Percentiles rank a stretch among this genome's conserved stretches.
phyloP scores from a whole-genome alignment of 2,113 vertebrate species.

The Notothenia rossii region DNA sequence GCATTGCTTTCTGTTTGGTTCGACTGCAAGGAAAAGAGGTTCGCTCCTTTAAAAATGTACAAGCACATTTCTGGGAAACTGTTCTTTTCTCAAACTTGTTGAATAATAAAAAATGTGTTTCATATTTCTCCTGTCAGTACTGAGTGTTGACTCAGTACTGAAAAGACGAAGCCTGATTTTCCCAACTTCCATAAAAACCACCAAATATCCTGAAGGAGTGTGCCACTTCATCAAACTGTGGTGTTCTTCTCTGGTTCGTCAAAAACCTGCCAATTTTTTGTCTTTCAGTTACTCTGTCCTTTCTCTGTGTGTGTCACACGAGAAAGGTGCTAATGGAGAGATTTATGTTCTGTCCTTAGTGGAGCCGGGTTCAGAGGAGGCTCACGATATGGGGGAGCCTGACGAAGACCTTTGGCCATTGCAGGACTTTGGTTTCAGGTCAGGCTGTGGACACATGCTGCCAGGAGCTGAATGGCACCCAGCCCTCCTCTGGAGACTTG shows the following conservation, averaged over 20 bases:
- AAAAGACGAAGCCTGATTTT: conserved; percentile 2
- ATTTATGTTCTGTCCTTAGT: conserved; percentile 33
- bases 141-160: conserved; percentile 38
- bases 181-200: conserved; percentile 3
- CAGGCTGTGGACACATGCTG: conserved; percentile 74
- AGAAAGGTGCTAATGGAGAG: conserved; percentile 31
- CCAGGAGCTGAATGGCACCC: conserved; percentile 77
- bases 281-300: conserved; percentile 28
- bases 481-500: conserved; percentile 63
- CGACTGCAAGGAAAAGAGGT: neutral
- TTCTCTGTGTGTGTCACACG: conserved; percentile 34
- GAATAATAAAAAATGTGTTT: neutral
- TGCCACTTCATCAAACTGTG: conserved; percentile 30
- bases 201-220: conserved; percentile 33
- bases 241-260: conserved; percentile 34
- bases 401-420: conserved; percentile 62
- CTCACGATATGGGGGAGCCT: conserved; percentile 33
- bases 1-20: neutral
- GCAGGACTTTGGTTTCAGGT: conserved; percentile 71
- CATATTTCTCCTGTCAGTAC: conserved; percentile 38
- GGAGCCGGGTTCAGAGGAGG: conserved; percentile 16
- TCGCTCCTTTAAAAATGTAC: neutral
- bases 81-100: neutral
- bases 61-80: neutral
- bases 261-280: conserved; percentile 30